Evolutionary conservation across 2,888 invertebrate genomes (phyloP).

Genomic region (Drosophila cognata): DNA sequence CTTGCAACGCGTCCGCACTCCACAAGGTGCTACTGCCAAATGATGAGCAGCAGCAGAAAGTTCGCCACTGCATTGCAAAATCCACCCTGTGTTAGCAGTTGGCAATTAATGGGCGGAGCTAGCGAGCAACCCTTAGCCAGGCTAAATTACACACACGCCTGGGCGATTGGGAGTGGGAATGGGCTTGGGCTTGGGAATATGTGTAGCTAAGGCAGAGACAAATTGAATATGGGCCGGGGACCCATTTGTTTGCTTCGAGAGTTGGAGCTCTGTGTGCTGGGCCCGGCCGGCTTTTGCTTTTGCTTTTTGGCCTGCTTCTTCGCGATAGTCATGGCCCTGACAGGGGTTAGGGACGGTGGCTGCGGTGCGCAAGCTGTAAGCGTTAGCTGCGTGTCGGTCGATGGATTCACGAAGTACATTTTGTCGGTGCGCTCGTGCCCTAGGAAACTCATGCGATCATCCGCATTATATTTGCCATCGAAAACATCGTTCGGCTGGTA

Average conservation of each 20-base stretch:
- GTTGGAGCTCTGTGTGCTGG: not conserved
- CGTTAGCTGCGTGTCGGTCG: slow-evolving; percentile 28
- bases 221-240: slow-evolving; percentile 51
- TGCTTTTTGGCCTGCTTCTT: not conserved
- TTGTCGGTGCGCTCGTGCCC: slow-evolving; percentile 59
- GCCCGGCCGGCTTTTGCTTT: not conserved
- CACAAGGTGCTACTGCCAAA: slow-evolving; percentile 19
- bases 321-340: not conserved
- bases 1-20: slow-evolving; percentile 23
- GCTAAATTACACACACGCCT: not conserved
- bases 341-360: not conserved
- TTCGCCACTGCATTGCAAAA: not conserved
- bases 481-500: slow-evolving; percentile 55
- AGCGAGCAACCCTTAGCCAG: slow-evolving; percentile 29
- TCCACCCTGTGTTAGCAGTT: slow-evolving; percentile 9
- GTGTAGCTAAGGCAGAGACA: slow-evolving; percentile 5
- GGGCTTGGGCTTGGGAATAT: not conserved
- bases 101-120: slow-evolving; percentile 15
- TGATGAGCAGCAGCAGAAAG: slow-evolving; percentile 20
- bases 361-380: slow-evolving; percentile 23
- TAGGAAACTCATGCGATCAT: slow-evolving; percentile 51
- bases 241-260: not conserved
- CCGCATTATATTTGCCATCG: slow-evolving; percentile 51
- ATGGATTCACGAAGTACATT: slow-evolving; percentile 66
- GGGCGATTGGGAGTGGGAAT: not conserved